Percentiles rank a stretch among this genome's conserved stretches.
Evolutionary conservation across 2,797 vertebrate genomes (phyloP).

Genomic region (Microcaecilia unicolor): DNA sequence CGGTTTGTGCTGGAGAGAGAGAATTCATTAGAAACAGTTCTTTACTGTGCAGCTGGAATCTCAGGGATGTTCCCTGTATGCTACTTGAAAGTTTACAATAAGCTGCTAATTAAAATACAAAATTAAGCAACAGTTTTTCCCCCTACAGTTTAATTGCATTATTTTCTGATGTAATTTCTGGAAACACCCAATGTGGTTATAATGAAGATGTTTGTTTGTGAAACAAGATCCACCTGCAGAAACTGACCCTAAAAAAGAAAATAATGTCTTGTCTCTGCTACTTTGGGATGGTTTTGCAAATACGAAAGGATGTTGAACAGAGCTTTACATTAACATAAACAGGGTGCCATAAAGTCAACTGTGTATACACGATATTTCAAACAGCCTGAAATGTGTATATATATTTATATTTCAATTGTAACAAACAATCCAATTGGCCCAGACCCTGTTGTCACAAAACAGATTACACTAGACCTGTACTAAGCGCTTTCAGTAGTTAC

Average conservation of each 20-base stretch:
- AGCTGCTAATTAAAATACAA: conserved; percentile 51
- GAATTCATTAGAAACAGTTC: conserved; percentile 56
- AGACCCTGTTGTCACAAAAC: too few species aligned
- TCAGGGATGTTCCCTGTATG: conserved; percentile 47
- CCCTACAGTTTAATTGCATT: conserved; percentile 53
- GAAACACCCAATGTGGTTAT: conserved; percentile 46
- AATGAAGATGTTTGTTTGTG: conserved; percentile 39
- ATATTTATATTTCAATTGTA: too few species aligned
- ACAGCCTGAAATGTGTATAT: too few species aligned
- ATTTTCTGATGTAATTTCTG: conserved; percentile 64
- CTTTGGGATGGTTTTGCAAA: conserved; percentile 10
- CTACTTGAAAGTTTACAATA: conserved; percentile 36
- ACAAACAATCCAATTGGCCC: too few species aligned
- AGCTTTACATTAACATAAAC: too few species aligned
- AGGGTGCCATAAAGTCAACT: too few species aligned
- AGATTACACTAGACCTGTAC: too few species aligned
- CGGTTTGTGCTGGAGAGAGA: conserved; percentile 38
- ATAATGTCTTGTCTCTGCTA: conserved; percentile 4
- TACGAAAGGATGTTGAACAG: too few species aligned
- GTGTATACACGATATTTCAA: too few species aligned
- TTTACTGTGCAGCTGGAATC: conserved; percentile 38
- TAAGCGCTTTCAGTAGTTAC: too few species aligned
- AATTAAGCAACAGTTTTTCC: conserved; percentile 53
- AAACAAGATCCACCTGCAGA: conserved; percentile 34
- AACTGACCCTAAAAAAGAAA: conserved; percentile 27